Evolutionary conservation across 2,888 invertebrate genomes (phyloP).

Genomic region (Lithosia quadra): DNA sequence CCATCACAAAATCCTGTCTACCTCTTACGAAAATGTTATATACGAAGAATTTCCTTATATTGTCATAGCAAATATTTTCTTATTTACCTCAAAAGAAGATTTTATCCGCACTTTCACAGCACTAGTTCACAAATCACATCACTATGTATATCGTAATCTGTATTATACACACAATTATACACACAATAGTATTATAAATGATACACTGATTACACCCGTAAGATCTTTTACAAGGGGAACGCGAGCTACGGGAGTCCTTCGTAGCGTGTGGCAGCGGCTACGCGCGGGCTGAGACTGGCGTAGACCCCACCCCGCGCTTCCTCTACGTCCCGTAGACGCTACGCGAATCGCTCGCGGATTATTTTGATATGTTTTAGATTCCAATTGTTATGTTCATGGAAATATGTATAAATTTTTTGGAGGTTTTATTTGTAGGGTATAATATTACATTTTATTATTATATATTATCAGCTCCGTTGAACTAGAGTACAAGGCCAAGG

Average conservation of each 20-base stretch:
- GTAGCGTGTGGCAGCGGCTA: constrained; percentile 79
- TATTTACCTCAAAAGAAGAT: constrained; percentile 62
- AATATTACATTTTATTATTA: not conserved
- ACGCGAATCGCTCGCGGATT: constrained; percentile 55
- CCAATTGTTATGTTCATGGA: constrained; percentile 48
- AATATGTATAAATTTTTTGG: constrained; percentile 37
- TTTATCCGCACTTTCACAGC: constrained; percentile 57
- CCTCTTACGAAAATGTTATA: constrained; percentile 31
- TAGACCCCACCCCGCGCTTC: constrained; percentile 73
- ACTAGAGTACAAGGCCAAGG: not conserved
- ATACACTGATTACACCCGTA: constrained; percentile 52
- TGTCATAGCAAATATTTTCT: constrained; percentile 40
- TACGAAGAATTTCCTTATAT: constrained; percentile 42
- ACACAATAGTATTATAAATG: constrained; percentile 46
- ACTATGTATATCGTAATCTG: constrained; percentile 50
- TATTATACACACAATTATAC: constrained; percentile 39
- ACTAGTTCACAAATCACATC: constrained; percentile 61
- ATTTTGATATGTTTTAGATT: constrained; percentile 53
- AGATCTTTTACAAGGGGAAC: constrained; percentile 42
- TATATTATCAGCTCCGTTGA: not conserved
- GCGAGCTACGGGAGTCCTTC: constrained; percentile 50
- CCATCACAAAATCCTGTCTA: constrained; percentile 34
- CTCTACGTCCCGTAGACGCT: constrained; percentile 58
- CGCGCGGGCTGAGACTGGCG: constrained; percentile 81
- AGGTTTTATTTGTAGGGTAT: constrained; percentile 8